Conservation (phyloP, 2,888 invertebrate genomes). For the Apamea sordens region DNA sequence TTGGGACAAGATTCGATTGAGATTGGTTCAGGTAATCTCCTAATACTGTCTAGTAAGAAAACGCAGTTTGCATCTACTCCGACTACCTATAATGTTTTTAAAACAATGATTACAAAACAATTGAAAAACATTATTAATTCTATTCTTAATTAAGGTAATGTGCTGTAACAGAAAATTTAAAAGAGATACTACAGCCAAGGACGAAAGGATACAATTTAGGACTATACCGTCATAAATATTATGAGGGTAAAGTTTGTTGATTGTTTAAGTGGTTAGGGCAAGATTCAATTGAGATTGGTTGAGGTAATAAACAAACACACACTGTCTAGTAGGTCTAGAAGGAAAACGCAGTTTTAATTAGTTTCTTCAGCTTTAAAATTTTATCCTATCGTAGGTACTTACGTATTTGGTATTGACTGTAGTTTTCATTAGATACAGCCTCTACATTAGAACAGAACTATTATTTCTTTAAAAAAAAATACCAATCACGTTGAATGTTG, state of each 20-base stretch:
- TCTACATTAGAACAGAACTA: background rate
- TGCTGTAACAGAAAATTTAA: no score
- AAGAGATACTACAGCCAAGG: no score
- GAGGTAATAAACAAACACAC: background rate
- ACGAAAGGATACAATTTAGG: no score
- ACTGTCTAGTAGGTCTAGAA: background rate
- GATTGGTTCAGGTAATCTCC: background rate
- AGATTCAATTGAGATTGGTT: background rate
- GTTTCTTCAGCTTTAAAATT: background rate
- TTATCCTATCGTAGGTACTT: background rate
- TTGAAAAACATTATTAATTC: no score
- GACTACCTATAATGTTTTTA: no score
- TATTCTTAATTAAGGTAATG: no score
- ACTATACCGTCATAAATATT: slow-evolving; percentile 3
- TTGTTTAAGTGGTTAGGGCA: slow-evolving; percentile 36
- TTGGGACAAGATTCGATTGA: slow-evolving; percentile 12
- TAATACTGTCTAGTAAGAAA: no score
- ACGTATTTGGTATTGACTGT: background rate
- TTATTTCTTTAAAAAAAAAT: background rate
- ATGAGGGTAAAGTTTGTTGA: background rate
- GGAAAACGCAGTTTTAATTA: background rate
- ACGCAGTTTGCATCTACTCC: no score
- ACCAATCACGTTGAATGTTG: background rate
- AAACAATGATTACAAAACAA: no score
- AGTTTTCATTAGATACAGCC: background rate